Evolutionary conservation across 1,140 invertebrate genomes (phyloP), one percentile per base, ranked within the genome.

Genomic region (Lordiphosa stackelbergi): DNA sequence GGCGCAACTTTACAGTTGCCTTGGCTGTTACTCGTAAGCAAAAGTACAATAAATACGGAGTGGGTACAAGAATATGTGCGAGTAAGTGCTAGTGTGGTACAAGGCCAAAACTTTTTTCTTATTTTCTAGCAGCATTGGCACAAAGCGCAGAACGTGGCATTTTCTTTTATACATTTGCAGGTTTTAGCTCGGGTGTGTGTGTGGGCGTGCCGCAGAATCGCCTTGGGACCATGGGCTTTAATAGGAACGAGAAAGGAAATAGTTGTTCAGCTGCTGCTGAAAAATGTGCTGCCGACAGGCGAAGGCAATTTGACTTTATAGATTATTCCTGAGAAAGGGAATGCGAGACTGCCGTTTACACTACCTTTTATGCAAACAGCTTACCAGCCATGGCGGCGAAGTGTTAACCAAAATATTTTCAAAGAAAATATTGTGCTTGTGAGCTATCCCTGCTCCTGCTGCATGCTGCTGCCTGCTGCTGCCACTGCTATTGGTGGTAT

Each of bases 371-470:
- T 22, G 36, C 48, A 68, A 66, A 66, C 61, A 57, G 52, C 31
- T 19, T 35, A 56, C 31, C 24, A 41, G 54, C 37, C 35, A 37
- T 8, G 12, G 45, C 53, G 61, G 46, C 34, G 6, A 22, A n/a
- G 73, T 75, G 75, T 75, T 71, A 83, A 66, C 68, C 48, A 73
- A 75, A 79, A 79, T 75, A 79, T 79, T 79, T 75, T 72, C 75
- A 79, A 79, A 81, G 75, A 81, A 81, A 79, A 79, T 68, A 79
- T 71, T 79, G 68, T 60, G 56, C 31, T 7, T 37, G 35, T 43
- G n/a, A 6, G 4, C 37, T 19, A 38, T 11, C 22, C 6, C 34
- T 42, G 35, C 28, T 52, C 7, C 19, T 19, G 3, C 19, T 19
- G 19, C 19, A 3, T 19, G 19, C 38, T 34, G 47, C 22, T 24